Base-by-base conservation (phyloP, 2,113 vertebrate species). In the Oenanthe oenanthe region DNA sequence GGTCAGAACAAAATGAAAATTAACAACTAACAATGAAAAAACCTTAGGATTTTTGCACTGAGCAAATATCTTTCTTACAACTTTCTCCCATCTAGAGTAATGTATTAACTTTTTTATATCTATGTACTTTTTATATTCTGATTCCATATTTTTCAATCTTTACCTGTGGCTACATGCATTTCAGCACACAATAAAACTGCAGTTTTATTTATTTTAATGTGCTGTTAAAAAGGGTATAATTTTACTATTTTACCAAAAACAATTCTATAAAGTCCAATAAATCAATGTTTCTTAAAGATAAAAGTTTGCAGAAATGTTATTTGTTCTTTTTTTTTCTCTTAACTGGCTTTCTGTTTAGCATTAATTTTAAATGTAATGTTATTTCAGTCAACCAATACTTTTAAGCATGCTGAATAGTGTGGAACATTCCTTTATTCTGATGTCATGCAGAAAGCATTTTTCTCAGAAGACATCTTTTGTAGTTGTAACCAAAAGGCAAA, bases 401-500 rank as follows among this genome's bases (percentile, higher is more conserved):
- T 79, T 88, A 94, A 92, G 97, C 96, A 89, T 11, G 85, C 95
- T 97, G 97, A 96, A 95, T 95, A 85, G 74, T 85, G 91, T 96
- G 87, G 94, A 96, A 97, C 97, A 98, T 98, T 98, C 97, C 97
- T 98, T 97, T 95, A 81, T 95, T 96, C 98, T 98, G 98, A 98
- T 97, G 98, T 98, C 97, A 98, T 98, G 95, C 95, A 92, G 93
- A 96, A 97, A 97, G 98, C 96, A 93, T 97, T 98, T 98, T 97
- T 98, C 97, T 98, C 97, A 97, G 97, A 98, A 98, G 97, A 98
- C 97, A 97, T 97, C 98, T 98, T 98, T 98, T 98, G 98, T 98
- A 97, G 96, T 97, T 97, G 97, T 90, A 97, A 98, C 97, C 94
- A 97, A 98, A 98, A 98, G 97, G 97, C 97, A 98, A 98, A 97